Base-by-base conservation (phyloP, 2,113 vertebrate genomes). In the Neotragus moschatus region DNA sequence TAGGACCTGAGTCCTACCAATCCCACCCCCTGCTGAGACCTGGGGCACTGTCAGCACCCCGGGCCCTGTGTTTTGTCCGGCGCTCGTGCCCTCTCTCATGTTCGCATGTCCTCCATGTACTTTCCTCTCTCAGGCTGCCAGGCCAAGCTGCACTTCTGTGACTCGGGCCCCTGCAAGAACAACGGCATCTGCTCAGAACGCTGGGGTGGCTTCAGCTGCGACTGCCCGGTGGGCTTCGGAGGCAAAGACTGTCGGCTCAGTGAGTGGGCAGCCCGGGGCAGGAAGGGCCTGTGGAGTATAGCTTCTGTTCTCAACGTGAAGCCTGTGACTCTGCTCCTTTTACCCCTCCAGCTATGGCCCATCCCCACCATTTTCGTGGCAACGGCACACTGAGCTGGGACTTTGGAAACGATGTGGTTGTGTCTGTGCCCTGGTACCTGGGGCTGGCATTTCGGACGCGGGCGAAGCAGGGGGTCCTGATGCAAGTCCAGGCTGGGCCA, bases 171-270 rank as follows among this genome's bases (percentile, higher is more conserved):
- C 10, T 99, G 99, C 98, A 99, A 99, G 98, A 99, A 99, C 0
- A 99, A 99, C 0, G 99, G 99, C 85, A 99, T 99, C 60, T 99
- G 99, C 98, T 99, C 99, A 7, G 99, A 99, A 96, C 99, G 99
- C 98, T 99, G 99, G 99, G 99, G 99, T n/a, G 99, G 99, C 19
- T 99, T 99, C 97, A 99, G 99, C 97, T 99, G 99, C 49, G 99
- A 99, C 98, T 99, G 99, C 97, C 99, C 99, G 1, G 98, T 99
- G 49, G 99, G 99, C 88, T 99, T 99, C 0, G 99, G 99, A 96
- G 99, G 99, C 94, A 99, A 99, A 98, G 99, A 99, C 98, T 99
- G 99, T 98, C 99, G 98, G 86, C 99, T 99, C 19, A 98, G 99
- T 99, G 98, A 99, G 99, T 98, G 82, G 90, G 75, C 70, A 58